phyloP scores from a whole-genome alignment of 2,797 vertebrate species.

The Lepilemur septentrionalis region DNA sequence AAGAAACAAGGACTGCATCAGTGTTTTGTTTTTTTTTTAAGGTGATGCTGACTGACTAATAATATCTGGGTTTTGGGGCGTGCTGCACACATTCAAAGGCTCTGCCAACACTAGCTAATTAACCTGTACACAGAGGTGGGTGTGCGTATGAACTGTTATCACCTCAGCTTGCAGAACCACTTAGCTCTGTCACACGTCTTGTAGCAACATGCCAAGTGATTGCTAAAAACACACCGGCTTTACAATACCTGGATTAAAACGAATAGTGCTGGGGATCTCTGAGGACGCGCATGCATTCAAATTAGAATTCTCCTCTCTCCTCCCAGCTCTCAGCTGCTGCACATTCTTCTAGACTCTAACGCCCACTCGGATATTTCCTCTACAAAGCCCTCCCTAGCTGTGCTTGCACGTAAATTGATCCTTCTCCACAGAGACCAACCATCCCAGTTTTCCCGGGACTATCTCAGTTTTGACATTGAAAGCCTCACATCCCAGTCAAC shows the following conservation, averaged over 20 bases:
- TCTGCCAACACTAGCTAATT: conserved; percentile 58
- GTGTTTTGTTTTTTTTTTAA: neutral
- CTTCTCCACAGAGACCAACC: neutral
- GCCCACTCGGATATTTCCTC: neutral
- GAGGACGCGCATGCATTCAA: neutral
- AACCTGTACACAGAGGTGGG: neutral
- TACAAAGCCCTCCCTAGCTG: neutral
- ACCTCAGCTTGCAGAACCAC: conserved; percentile 19
- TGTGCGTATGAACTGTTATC: neutral
- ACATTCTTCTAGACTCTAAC: neutral
- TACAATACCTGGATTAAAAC: conserved; percentile 42
- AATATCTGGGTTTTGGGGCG: neutral
- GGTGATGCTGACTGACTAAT: conserved; percentile 21
- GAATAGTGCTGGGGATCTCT: neutral
- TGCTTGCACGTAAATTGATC: neutral
- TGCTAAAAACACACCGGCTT: neutral
- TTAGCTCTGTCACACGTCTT: conserved; percentile 56
- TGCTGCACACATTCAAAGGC: neutral
- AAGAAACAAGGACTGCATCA: neutral
- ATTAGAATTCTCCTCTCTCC: neutral
- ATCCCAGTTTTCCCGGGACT: neutral
- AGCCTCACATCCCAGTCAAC: neutral
- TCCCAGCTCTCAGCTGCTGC: neutral
- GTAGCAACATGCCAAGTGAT: conserved; percentile 48
- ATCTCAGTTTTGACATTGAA: neutral